Evolutionary conservation across 2,888 invertebrate species (phyloP), one percentile per base, ranked within the genome.

Genomic region (Aspidapion aeneum): DNA sequence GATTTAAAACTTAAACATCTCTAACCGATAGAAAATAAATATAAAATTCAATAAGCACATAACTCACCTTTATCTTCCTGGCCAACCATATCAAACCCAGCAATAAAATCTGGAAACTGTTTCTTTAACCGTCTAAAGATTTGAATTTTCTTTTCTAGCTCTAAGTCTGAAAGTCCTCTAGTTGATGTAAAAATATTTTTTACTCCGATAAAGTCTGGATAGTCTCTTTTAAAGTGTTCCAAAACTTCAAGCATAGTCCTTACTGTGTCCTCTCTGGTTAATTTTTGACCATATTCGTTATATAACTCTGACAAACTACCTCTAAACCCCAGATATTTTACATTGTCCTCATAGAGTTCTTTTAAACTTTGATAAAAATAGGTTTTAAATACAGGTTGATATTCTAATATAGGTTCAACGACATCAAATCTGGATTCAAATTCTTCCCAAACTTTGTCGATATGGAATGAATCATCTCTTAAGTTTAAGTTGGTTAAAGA

Each of bases 11-110:
- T n/a, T n/a, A n/a, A n/a, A n/a, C n/a, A n/a, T n/a, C n/a, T n/a
- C n/a, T n/a, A n/a, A n/a, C n/a, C n/a, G n/a, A n/a, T n/a, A n/a
- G n/a, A n/a, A n/a, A n/a, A n/a, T n/a, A n/a, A n/a, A n/a, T n/a
- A n/a, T n/a, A n/a, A n/a, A n/a, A n/a, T n/a, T n/a, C n/a, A n/a
- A n/a, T n/a, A n/a, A n/a, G n/a, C n/a, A n/a, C n/a, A n/a, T n/a
- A n/a, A n/a, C 70, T 63, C 22, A 69, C 91, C 91, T 52, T 78
- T 71, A 73, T 93, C 92, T 74, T 93, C 93, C 74, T 91, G 90
- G 0, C 91, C 91, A 0, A 92, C 91, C 66, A 93, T 80, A 80
- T 93, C 93, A 69, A 93, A 93, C 1, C 93, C 93, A 22, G 87
- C 89, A 20, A 92, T 80, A 63, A 87, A 84, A 12, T 87, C 82